Evolutionary conservation across 2,797 vertebrate species (phyloP), one percentile per base, ranked within the genome.

Genomic region (Denticeps clupeoides): DNA sequence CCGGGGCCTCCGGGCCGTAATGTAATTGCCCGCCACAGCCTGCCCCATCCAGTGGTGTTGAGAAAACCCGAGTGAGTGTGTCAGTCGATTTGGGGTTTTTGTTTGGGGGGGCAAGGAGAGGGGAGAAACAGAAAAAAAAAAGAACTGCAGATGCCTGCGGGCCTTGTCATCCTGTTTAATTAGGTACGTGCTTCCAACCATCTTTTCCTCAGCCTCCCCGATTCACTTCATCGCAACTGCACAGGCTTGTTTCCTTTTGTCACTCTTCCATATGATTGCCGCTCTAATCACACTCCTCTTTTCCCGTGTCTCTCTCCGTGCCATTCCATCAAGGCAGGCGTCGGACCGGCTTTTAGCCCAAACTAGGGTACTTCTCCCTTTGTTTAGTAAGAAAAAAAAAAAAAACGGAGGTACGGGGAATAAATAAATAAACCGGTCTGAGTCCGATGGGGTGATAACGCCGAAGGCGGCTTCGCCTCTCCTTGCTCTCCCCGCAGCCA

Each of bases 161-260:
- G 52, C 38, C 46, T 49, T 49, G 47, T 53, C 59, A 61, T 61
- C 58, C 40, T 49, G 48, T 57, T 50, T 53, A 61, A 61, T 43
- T 55, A 53, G 48, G 41, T 55, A 44, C 53, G 45, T 55, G 53
- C 55, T 60, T 54, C 44, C 57, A 49, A 50, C 54, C 49, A 45
- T 55, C 54, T 45, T 42, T 57, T 55, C 56, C 61, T 54, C 50
- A 47, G 54, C 51, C 11, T 16, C 32, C 2, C 32, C 24, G 25
- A 24, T 24, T 8, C 25, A 5, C 24, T 32, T 16, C 6, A 33
- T 32, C 8, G 13, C 16, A 32, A 35, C 15, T 33, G 16, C 33
- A 33, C 32, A 15, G 16, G 33, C 32, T 15, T 32, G n/a, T 25
- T 24, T 25, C 24, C 25, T 24, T 25, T 24, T 25, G 22, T 23